These are phyloP conservation scores for Chaetops frenatus DNA, from an alignment of 2,113 vertebrate species.

Conservation along the genomic window DNA sequence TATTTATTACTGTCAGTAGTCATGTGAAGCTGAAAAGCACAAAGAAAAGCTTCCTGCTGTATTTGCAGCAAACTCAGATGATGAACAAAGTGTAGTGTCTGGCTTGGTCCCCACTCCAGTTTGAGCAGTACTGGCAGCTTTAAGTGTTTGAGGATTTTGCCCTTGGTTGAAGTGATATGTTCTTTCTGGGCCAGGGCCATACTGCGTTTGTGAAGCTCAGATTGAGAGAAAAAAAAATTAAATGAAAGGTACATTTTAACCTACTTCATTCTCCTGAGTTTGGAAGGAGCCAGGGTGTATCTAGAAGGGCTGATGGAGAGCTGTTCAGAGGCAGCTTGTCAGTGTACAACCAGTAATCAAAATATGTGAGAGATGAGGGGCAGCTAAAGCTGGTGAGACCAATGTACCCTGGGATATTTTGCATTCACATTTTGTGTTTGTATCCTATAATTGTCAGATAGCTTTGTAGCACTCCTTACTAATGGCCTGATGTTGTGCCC, in stretches of 20 bases:
- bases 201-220: not conserved
- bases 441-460: not conserved
- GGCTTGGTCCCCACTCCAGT: not conserved
- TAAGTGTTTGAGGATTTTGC: not conserved
- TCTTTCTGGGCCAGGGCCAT: not conserved
- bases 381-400: not conserved
- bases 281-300: not conserved
- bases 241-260: not conserved
- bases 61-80: not conserved
- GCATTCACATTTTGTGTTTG: not conserved
- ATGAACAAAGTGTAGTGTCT: not conserved
- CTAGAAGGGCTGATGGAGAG: not conserved
- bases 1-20: not conserved
- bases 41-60: not conserved
- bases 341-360: not conserved
- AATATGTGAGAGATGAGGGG: not conserved
- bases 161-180: not conserved
- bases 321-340: not conserved
- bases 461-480: not conserved
- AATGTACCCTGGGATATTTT: not conserved
- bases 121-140: not conserved
- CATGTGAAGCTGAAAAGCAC: not conserved
- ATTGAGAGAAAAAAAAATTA: not conserved
- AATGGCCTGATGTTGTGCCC: not conserved
- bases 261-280: not conserved